These are phyloP conservation scores for Monochamus alternatus DNA, from an alignment of 2,888 invertebrate species.

Conservation along the genomic window DNA sequence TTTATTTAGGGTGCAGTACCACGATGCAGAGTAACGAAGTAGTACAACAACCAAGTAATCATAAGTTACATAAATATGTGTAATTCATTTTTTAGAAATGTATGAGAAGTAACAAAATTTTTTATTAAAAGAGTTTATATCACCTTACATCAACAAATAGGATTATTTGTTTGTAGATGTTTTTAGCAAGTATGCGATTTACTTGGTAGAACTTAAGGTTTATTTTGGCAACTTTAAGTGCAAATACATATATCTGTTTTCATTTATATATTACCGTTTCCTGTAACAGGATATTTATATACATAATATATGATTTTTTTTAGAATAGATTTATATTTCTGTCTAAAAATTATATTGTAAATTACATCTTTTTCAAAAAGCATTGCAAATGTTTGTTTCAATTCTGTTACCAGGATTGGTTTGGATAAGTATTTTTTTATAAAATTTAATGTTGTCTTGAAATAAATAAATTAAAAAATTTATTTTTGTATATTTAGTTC, in stretches of 20 bases:
- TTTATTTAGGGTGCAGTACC: conserved; percentile 65
- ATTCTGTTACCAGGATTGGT: conserved; percentile 24
- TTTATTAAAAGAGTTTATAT: conserved; percentile 33
- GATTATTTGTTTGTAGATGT: conserved; percentile 14
- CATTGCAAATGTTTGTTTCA: conserved; percentile 22
- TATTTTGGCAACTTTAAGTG: conserved; percentile 30
- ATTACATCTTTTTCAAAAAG: conserved; percentile 27
- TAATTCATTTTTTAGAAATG: conserved; percentile 27
- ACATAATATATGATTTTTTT: conserved; percentile 28
- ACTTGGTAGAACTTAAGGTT: conserved; percentile 16
- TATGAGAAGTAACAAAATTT: conserved; percentile 28
- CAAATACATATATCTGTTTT: conserved; percentile 15
- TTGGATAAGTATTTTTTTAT: conserved; percentile 30
- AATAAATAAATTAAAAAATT: conserved; percentile 9
- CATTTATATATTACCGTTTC: conserved; percentile 26
- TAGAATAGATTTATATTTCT: conserved; percentile 29
- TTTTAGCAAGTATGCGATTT: conserved; percentile 14
- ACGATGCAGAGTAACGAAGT: conserved; percentile 64
- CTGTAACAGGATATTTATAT: conserved; percentile 31
- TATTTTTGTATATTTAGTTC: neutral
- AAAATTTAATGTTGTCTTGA: conserved; percentile 22
- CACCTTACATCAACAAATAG: conserved; percentile 13
- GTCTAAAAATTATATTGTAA: conserved; percentile 30
- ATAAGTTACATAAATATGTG: conserved; percentile 32
- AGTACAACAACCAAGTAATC: conserved; percentile 31